Evolutionary conservation across 2,113 vertebrate species (phyloP).

Genomic region (Sinocyclocheilus grahami): DNA sequence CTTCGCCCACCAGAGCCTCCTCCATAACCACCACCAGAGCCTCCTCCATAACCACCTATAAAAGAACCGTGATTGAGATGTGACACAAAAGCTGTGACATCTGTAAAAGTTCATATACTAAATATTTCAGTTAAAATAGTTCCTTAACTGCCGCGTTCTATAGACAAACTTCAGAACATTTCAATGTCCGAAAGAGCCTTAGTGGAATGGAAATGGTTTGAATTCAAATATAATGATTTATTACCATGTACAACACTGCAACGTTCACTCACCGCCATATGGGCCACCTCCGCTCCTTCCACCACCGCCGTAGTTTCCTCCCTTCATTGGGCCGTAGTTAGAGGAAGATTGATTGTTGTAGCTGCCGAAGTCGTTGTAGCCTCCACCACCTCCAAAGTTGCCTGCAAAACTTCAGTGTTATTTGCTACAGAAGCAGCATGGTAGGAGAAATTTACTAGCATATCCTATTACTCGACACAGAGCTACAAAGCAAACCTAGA

Average conservation of each 20-base stretch:
- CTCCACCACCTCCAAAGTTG: slow-evolving; percentile 77
- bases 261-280: slow-evolving; percentile 66
- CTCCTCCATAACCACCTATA: slow-evolving; percentile 75
- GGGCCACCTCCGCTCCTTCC: slow-evolving; percentile 66
- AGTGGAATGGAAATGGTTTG: background rate
- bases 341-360: slow-evolving; percentile 81
- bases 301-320: slow-evolving; percentile 71
- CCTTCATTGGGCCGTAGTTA: slow-evolving; percentile 83
- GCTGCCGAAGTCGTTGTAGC: slow-evolving; percentile 80
- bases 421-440: too few relatives aligned
- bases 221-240: background rate
- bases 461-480: background rate
- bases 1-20: slow-evolving; percentile 77
- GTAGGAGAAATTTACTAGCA: background rate
- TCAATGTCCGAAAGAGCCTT: background rate
- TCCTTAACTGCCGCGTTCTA: too few relatives aligned
- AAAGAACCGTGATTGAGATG: background rate
- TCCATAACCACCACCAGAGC: slow-evolving; percentile 77
- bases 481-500: background rate
- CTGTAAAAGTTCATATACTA: too few relatives aligned
- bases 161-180: background rate
- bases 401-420: slow-evolving; percentile 48
- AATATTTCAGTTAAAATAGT: too few relatives aligned
- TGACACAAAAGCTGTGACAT: too few relatives aligned
- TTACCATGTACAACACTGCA: background rate